Evolutionary conservation across 1,140 invertebrate species (phyloP), one percentile per base, ranked within the genome.

Genomic region (Lethocerus indicus): DNA sequence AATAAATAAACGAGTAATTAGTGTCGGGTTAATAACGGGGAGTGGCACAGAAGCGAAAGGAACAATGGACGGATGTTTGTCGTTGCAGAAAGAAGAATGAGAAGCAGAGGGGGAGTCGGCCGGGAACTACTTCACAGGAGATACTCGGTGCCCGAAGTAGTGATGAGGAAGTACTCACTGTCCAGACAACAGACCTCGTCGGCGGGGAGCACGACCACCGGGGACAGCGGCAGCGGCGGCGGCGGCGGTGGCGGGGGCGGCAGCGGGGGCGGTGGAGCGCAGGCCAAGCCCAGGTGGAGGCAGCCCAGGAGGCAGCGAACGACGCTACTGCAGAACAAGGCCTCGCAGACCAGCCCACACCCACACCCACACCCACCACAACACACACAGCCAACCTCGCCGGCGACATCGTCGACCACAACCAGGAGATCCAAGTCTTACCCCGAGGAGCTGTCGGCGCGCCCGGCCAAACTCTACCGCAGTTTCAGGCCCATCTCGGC

Each of bases 131-230:
- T 54, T 23, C 50, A 49, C 27, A 49, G 59, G 49, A 28, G 59
- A 27, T 60, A 56, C 43, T 60, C 59, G 12, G 53, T 60, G 43
- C 59, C 59, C 16, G 59, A 60, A 46, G 53, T 54, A n/a, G 55
- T 60, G 12, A 60, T 60, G 59, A 45, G 59, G 25, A 55, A 56
- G 24, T 60, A 58, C 37, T 47, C 54, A n/a, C 50, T 60, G 24
- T 45, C 39, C 52, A 54, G 47, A 54, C 49, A 20, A 49, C n/a
- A n/a, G n/a, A n/a, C n/a, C n/a, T n/a, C n/a, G n/a, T 50, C 25
- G 42, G 25, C 42, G 29, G 42, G n/a, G 42, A 44, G 40, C 23
- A 24, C n/a, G n/a, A n/a, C n/a, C n/a, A n/a, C n/a, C n/a, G 40
- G 26, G 18, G 5, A 50, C 48, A 48, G 37, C 44, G 14, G 32